Evolutionary conservation across 2,888 invertebrate species (phyloP).

Genomic region (Nebria brevicollis): DNA sequence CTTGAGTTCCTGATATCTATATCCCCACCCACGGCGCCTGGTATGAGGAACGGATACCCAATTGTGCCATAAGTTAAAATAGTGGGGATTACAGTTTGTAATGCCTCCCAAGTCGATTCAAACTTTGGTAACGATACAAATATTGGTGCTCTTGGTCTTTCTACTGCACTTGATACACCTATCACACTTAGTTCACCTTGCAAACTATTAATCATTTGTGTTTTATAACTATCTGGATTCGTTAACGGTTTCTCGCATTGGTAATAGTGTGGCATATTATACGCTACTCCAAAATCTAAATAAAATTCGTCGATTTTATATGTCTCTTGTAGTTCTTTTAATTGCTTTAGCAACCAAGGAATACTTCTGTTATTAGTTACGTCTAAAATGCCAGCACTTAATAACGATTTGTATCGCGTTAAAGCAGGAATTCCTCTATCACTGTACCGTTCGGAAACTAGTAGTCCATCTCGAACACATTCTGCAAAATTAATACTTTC

Average conservation of each 20-base stretch:
- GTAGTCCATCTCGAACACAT: constrained; percentile 77
- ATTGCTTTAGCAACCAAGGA: constrained; percentile 80
- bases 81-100: constrained; percentile 81
- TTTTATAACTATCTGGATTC: constrained; percentile 87
- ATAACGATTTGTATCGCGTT: constrained; percentile 81
- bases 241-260: constrained; percentile 77
- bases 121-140: constrained; percentile 88
- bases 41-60: constrained; percentile 93
- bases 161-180: constrained; percentile 85
- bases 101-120: constrained; percentile 85
- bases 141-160: constrained; percentile 83
- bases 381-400: constrained; percentile 87
- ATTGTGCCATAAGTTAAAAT: constrained; percentile 88
- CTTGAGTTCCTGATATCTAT: constrained; percentile 69
- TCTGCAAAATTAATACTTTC: constrained; percentile 85
- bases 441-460: constrained; percentile 82
- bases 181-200: constrained; percentile 74
- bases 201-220: constrained; percentile 74
- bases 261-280: constrained; percentile 88
- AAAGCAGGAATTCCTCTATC: constrained; percentile 84
- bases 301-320: constrained; percentile 88
- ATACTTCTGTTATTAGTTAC: constrained; percentile 84
- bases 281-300: constrained; percentile 83
- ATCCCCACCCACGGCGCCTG: constrained; percentile 94
- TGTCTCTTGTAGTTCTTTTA: constrained; percentile 75